A percentile compares a stretch with the other conserved stretches of the same genome.
Evolutionary conservation across 2,888 invertebrate genomes (phyloP).

Genomic region (Scaptomyza polygonia): DNA sequence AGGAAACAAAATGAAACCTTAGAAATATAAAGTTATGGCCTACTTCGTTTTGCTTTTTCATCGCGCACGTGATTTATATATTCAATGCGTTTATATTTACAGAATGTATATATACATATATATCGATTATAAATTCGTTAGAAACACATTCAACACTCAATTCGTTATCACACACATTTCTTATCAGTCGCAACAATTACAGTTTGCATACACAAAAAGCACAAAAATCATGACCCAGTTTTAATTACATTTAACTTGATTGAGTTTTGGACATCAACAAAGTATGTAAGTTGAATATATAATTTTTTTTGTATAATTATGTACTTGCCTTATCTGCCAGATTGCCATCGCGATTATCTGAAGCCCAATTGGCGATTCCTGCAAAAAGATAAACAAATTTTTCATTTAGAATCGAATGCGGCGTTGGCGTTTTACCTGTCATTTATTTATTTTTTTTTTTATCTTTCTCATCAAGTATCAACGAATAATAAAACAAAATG

Average conservation of each 20-base stretch:
- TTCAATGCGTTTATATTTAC: background rate
- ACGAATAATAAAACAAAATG: background rate
- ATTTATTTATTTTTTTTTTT: background rate
- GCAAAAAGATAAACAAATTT: slow-evolving; percentile 51
- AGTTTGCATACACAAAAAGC: slow-evolving; percentile 1
- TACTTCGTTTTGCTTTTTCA: background rate
- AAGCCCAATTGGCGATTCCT: slow-evolving; percentile 84
- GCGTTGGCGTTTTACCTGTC: slow-evolving; percentile 12
- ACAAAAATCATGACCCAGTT: slow-evolving; percentile 46
- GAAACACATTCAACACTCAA: slow-evolving; percentile 18
- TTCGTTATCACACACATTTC: slow-evolving; percentile 25
- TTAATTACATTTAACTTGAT: slow-evolving; percentile 11
- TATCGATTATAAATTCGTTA: slow-evolving; percentile 64
- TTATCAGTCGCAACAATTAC: slow-evolving; percentile 31
- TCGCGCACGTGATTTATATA: slow-evolving; percentile 5
- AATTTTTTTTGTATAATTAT: slow-evolving; percentile 1
- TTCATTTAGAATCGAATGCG: slow-evolving; percentile 35
- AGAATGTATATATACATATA: slow-evolving; percentile 5
- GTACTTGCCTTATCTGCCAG: slow-evolving; percentile 84
- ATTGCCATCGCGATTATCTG: slow-evolving; percentile 83
- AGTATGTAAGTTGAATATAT: background rate
- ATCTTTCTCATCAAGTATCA: too few relatives aligned
- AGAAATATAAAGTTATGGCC: background rate
- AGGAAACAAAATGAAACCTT: slow-evolving; percentile 18
- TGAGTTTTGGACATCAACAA: background rate